Evolutionary conservation across 2,797 vertebrate genomes (phyloP).

Genomic region (Micropoecilia bifurca): DNA sequence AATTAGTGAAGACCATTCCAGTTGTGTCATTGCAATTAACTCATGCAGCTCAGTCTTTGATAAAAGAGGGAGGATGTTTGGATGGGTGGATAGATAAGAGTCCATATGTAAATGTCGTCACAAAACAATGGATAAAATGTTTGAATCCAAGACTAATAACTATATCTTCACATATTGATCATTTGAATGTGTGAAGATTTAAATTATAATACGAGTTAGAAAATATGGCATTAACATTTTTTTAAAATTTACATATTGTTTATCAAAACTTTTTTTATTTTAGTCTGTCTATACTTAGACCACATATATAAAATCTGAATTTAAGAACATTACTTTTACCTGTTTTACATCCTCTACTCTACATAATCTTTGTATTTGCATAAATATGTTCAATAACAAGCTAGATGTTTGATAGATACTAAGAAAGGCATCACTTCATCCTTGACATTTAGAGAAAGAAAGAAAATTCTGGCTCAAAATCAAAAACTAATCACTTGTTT

Average conservation of each 20-base stretch:
- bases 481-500: slow-evolving; percentile 25
- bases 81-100: not conserved
- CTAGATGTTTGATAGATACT: not conserved
- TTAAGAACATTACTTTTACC: not conserved
- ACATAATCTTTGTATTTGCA: not conserved
- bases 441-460: not conserved
- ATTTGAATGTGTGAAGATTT: not conserved
- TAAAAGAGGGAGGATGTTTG: not conserved
- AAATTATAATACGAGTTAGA: not conserved
- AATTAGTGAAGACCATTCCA: not conserved
- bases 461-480: slow-evolving; percentile 3
- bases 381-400: not conserved
- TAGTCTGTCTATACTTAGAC: not conserved
- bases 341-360: not conserved
- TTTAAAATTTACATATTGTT: not conserved
- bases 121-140: not conserved
- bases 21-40: not conserved
- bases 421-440: not conserved
- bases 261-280: not conserved
- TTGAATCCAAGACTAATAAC: not conserved
- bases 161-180: not conserved
- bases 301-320: not conserved
- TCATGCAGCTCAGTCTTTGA: not conserved
- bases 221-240: not conserved
- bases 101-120: not conserved